phyloP scores from a whole-genome alignment of 1,140 invertebrate species.

The Heliconius hermathena region DNA sequence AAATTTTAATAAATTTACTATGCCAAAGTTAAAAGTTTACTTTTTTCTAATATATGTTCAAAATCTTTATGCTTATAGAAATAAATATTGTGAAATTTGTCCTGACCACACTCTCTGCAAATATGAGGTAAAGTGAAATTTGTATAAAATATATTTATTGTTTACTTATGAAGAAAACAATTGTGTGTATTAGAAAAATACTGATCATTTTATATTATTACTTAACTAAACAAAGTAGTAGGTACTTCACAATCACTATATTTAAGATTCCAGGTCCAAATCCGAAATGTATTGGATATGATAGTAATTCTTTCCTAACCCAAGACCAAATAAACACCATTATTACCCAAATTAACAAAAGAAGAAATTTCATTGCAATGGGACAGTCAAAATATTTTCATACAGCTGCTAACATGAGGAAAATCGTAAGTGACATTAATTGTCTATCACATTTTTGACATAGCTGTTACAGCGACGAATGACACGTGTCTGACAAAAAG shows the following conservation, averaged over 20 bases:
- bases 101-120: conserved; percentile 59
- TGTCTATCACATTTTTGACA: background rate
- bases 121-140: conserved; percentile 45
- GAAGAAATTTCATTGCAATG: conserved; percentile 65
- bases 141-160: background rate
- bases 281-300: conserved; percentile 54
- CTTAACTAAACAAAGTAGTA: background rate
- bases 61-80: conserved; percentile 3
- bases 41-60: conserved; percentile 26
- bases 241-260: background rate
- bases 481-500: too few relatives aligned
- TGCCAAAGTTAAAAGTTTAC: conserved; percentile 37
- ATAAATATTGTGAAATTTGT: conserved; percentile 64
- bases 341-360: conserved; percentile 60
- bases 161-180: too few relatives aligned
- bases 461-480: background rate
- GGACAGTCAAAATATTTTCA: conserved; percentile 56
- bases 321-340: conserved; percentile 52
- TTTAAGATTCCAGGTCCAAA: conserved; percentile 55
- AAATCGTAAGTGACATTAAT: conserved; percentile 55
- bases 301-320: conserved; percentile 47
- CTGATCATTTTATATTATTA: background rate
- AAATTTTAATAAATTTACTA: conserved; percentile 34
- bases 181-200: background rate
- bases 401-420: conserved; percentile 67